A percentile compares a stretch with the other conserved stretches of the same genome.
These are phyloP conservation scores for Thymelicus acteon DNA, from an alignment of 2,888 invertebrate species.

Conservation along the genomic window DNA sequence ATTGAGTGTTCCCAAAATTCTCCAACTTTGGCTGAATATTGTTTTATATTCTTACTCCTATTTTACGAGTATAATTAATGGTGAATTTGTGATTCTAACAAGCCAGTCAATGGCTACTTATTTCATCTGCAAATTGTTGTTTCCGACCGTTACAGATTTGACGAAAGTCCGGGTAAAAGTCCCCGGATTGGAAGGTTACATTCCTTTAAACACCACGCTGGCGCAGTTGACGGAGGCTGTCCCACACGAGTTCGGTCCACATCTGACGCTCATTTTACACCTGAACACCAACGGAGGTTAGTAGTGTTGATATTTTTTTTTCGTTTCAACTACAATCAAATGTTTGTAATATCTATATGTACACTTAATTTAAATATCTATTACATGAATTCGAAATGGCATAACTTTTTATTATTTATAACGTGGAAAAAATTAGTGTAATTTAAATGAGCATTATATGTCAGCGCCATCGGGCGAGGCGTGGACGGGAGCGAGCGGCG, in stretches of 20 bases:
- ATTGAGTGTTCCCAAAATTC: too few species aligned
- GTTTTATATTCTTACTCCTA: too few species aligned
- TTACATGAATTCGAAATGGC: neutral
- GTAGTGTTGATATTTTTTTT: neutral
- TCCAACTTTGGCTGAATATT: too few species aligned
- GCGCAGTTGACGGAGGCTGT: slow-evolving; percentile 69
- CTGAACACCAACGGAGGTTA: slow-evolving; percentile 49
- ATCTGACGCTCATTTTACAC: slow-evolving; percentile 70
- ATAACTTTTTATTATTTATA: too few species aligned
- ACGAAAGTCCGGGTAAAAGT: slow-evolving; percentile 68
- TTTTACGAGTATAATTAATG: too few species aligned
- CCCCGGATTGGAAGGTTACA: slow-evolving; percentile 69
- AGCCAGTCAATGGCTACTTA: too few species aligned
- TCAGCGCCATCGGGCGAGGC: slow-evolving; percentile 48
- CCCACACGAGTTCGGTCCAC: slow-evolving; percentile 72
- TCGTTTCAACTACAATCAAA: too few species aligned
- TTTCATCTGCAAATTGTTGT: neutral
- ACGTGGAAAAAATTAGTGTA: neutral
- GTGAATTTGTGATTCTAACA: too few species aligned
- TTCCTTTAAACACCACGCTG: slow-evolving; percentile 67
- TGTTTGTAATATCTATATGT: too few species aligned
- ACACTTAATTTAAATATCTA: too few species aligned
- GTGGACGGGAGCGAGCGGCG: slow-evolving; percentile 84
- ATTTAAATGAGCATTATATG: neutral
- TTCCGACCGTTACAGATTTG: slow-evolving; percentile 24